Base-by-base conservation (phyloP, 2,797 vertebrate genomes). In the Chromobotia macracanthus region DNA sequence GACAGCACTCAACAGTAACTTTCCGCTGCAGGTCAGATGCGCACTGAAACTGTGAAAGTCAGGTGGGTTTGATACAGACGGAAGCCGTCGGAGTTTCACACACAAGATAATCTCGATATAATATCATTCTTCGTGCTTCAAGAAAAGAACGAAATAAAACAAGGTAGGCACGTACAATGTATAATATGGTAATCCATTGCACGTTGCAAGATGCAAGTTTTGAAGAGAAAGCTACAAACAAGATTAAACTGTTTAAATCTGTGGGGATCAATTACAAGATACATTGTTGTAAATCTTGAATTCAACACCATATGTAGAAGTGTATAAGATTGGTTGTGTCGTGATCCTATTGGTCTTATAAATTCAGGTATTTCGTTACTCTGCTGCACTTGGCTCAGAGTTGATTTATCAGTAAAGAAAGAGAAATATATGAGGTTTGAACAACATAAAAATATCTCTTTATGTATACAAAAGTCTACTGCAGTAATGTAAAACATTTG, bases 1-100 rank as follows among this genome's bases (percentile, higher is more conserved):
- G 60, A 79, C 69, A 55, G 77, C 68, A 66, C 56, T 41, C 71
- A 75, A 61, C 64, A 38, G 63, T 61, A 74, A 66, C 25, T 68
- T 80, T 61, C 64, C 79, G 64, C 61, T 46, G 31, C 66, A 41
- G 67, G 76, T 71, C 55, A 78, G 66, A 71, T 25, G 66, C n/a
- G 44, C 23, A 53, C 71, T 69, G 19, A 28, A 75, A 18, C 64
- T 61, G 56, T 44, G 23, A 5, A 73, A n/a, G 50, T 28, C 67
- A 70, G 67, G 23, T 70, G 67, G 48, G 46, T 31, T 46, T 16
- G 64, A 53, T 70, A 23, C 19, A 0, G 38, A 77, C 55, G 35
- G 50, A 67, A 28, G 51, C 51, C 46, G 64, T 44, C n/a, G 18
- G 48, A 73, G 11, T 61, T 66, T 13, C 15, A n/a, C n/a, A n/a